Evolutionary conservation across 2,797 vertebrate genomes (phyloP), one percentile per base, ranked within the genome.

Genomic region (Hyperoplus lanceolatus): DNA sequence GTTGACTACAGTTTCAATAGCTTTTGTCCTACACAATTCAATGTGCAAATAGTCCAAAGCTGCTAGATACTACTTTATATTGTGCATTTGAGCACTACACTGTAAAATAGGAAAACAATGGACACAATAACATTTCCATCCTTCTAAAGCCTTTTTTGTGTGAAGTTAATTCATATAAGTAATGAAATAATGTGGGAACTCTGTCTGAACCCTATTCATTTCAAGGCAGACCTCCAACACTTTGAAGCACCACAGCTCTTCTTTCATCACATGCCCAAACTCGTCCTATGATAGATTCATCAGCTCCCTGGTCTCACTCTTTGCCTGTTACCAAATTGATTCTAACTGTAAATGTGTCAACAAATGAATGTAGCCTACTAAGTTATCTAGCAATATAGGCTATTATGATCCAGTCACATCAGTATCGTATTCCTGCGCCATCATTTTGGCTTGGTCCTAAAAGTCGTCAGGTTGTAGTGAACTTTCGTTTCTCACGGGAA

Each of bases 251-350:
- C 65, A 29, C 58, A 71, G 38, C 62, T 68, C 50, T 70, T 49
- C 75, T 77, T 69, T 70, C 18, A 88, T 82, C 75, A 88, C 90
- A 90, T 86, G 91, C 62, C 85, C 62, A 75, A 79, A 90, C 90
- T 81, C 88, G 90, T 68, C 79, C 77, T 13, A 6, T 78, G 69
- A 11, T 50, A 75, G 70, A 81, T 57, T 42, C 75, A 89, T 84
- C 88, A 81, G 73, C 73, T 83, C 72, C 63, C 45, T 13, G 3
- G 29, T 81, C 68, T 85, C 49, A 55, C 61, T 54, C 76, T 67
- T 78, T 78, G 49, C 21, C 67, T 69, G 1, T 46, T 39, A 57
- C 41, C 15, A 51, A 9, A 57, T 43, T 63, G 68, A 74, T 10
- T 61, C 59, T 18, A 6, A 53, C 54, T 72, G 57, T 61, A n/a